Evolutionary conservation across 2,113 vertebrate species (phyloP), one percentile per base, ranked within the genome.

Genomic region (Triplophysa siluroides): DNA sequence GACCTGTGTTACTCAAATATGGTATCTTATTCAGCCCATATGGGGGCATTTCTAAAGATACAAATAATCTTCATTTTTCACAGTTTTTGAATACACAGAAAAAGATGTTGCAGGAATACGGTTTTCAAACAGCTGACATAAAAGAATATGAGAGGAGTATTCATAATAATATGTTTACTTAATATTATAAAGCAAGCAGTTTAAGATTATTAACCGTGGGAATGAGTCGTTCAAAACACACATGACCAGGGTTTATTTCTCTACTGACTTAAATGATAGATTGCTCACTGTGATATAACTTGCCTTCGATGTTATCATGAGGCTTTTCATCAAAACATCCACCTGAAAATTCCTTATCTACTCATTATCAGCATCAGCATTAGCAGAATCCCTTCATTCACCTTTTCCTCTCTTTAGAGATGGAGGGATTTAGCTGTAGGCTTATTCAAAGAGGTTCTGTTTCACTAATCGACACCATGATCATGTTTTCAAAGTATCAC

Each of bases 321-420:
- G 9, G 43, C 11, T 45, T 45, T 45, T 45, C 11, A 45, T 45
- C 10, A 45, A 45, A 45, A 11, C 43, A 45, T 45, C 43, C 43
- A 45, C 43, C 8, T 45, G 43, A 45, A 43, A n/a, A 2, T 23
- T 64, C 21, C 62, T 69, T 62, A 16, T 63, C 63, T 79, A 82
- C 66, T 68, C 56, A 76, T 83, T 90, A 90, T 87, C 85, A 88
- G 90, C 90, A 92, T 92, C 88, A 92, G 89, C 87, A 86, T 76
- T 81, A 86, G 81, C 78, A 90, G 83, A 84, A 86, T 87, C 88
- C 88, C 82, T 90, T 89, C 85, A 88, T 68, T 70, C 24, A 21
- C 13, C 16, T 56, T 38, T 72, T 50, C 29, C 23, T 61, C 60
- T 10, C 33, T 38, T 38, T 38, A 8, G 3, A 33, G 43, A 47